Percentiles rank a stretch among this genome's conserved stretches.
These are phyloP conservation scores for Monochamus saltuarius DNA, from an alignment of 1,140 invertebrate species.

Conservation along the genomic window DNA sequence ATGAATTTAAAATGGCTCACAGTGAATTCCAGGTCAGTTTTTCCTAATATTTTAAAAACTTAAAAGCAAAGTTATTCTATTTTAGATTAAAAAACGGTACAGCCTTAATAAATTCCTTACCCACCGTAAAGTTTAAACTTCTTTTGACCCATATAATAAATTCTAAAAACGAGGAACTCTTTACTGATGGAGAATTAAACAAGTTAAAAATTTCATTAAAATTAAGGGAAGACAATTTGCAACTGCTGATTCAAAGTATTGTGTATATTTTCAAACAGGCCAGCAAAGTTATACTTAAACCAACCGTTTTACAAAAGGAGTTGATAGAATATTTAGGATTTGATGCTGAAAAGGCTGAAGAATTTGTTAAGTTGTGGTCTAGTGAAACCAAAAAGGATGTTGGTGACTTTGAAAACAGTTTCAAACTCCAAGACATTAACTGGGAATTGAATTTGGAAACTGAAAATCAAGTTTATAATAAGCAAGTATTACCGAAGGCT, in stretches of 20 bases:
- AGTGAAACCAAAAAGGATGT: slow-evolving; percentile 37
- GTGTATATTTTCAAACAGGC: slow-evolving; percentile 43
- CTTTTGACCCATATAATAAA: slow-evolving; percentile 35
- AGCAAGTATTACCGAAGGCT: slow-evolving; percentile 29
- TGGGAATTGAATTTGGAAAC: slow-evolving; percentile 46
- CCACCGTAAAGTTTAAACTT: slow-evolving; percentile 29
- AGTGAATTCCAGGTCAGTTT: slow-evolving; percentile 30
- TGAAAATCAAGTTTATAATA: slow-evolving; percentile 31
- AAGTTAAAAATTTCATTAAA: slow-evolving; percentile 37
- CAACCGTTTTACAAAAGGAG: slow-evolving; percentile 40
- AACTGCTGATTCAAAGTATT: slow-evolving; percentile 42
- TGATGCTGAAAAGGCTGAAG: slow-evolving; percentile 41
- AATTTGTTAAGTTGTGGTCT: slow-evolving; percentile 46
- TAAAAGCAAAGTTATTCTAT: slow-evolving; percentile 17
- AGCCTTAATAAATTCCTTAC: slow-evolving; percentile 39
- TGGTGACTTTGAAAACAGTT: slow-evolving; percentile 41
- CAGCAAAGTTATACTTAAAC: slow-evolving; percentile 44
- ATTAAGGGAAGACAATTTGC: slow-evolving; percentile 30
- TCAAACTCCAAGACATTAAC: slow-evolving; percentile 37
- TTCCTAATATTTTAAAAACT: slow-evolving; percentile 1
- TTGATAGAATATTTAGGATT: slow-evolving; percentile 39
- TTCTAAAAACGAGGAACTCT: slow-evolving; percentile 27
- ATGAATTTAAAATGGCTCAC: slow-evolving; percentile 31
- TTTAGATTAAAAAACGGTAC: slow-evolving; percentile 40
- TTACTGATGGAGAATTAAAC: slow-evolving; percentile 37